A percentile compares a stretch with the other conserved stretches of the same genome.
phyloP scores from a whole-genome alignment of 2,113 vertebrate species.

The Ceyx margarethae region DNA sequence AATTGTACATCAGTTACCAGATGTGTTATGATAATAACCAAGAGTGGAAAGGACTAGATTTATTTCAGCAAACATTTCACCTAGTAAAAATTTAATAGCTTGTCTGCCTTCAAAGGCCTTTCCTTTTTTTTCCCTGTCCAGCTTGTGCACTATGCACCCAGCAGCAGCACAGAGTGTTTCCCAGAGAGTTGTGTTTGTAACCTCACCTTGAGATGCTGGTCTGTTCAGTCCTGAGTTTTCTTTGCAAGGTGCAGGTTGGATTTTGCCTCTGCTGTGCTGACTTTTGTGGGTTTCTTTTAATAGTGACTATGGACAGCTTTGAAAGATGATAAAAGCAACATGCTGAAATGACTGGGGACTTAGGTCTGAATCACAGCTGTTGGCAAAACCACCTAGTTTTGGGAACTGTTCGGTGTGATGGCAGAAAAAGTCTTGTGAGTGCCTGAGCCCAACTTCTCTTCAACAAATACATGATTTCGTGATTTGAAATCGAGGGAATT shows the following conservation, averaged over 20 bases:
- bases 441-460: neutral
- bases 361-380: neutral
- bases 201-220: neutral
- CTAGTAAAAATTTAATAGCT: constrained; percentile 43
- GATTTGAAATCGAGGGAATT: neutral
- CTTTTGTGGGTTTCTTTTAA: constrained; percentile 40
- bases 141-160: neutral
- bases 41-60: constrained; percentile 33
- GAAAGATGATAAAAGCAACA: constrained; percentile 4
- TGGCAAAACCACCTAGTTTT: constrained; percentile 26
- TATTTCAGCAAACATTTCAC: constrained; percentile 42
- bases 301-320: neutral
- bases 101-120: neutral
- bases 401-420: neutral
- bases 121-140: neutral
- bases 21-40: constrained; percentile 36
- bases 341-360: neutral
- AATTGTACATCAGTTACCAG: neutral
- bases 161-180: neutral
- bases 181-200: neutral
- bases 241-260: neutral
- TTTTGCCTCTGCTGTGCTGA: neutral
- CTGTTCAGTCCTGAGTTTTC: neutral
- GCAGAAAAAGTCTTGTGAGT: neutral
- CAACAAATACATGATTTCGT: neutral